Conservation (phyloP, 2,113 vertebrate species). For the Cavia aperea region DNA sequence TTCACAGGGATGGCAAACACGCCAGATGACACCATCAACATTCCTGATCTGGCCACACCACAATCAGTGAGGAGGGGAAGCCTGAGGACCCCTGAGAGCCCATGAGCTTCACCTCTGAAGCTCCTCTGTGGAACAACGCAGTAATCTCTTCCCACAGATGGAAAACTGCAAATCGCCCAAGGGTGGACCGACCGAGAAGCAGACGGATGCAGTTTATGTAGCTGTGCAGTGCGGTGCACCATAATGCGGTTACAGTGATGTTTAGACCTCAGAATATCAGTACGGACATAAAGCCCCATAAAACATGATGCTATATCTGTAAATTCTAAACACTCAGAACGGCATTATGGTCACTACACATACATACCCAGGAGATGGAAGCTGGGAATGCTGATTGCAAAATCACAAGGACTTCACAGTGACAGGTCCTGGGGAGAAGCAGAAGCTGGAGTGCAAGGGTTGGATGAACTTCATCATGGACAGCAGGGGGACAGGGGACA, state of each 20-base stretch:
- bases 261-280: not conserved
- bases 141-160: rapidly evolving
- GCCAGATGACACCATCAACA: rapidly evolving
- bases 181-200: not conserved
- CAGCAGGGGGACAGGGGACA: no score
- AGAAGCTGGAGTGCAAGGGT: not conserved
- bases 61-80: not conserved
- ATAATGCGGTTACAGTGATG: not conserved
- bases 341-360: not conserved
- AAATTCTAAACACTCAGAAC: not conserved
- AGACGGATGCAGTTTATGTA: not conserved
- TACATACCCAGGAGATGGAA: not conserved
- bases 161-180: not conserved
- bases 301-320: not conserved
- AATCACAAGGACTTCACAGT: not conserved
- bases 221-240: not conserved
- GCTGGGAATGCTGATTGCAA: not conserved
- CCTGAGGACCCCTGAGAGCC: rapidly evolving
- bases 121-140: rapidly evolving
- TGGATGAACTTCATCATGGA: not conserved
- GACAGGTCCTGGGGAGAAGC: not conserved
- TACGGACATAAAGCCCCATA: not conserved
- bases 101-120: rapidly evolving
- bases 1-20: not conserved
- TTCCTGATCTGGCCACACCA: no score